Conservation (phyloP, 2,797 vertebrate genomes). For the Etheostoma nigrum region DNA sequence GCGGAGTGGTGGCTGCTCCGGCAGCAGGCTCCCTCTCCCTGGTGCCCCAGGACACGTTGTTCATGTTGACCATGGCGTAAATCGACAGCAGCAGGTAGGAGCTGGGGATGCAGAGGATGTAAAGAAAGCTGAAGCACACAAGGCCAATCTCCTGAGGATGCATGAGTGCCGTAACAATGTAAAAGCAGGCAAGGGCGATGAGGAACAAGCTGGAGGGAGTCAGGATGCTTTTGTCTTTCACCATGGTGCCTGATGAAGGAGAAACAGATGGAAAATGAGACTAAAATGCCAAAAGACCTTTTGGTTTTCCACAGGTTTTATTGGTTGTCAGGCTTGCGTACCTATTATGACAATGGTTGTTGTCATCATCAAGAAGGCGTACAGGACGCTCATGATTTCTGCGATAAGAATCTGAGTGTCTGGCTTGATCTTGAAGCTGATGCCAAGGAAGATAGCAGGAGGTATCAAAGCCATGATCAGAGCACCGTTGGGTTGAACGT, state of each 20-base stretch:
- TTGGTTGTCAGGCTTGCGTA: background rate
- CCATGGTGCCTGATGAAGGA: slow-evolving; percentile 66
- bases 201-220: slow-evolving; percentile 80
- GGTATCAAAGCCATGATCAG: slow-evolving; percentile 66
- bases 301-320: background rate
- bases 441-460: slow-evolving; percentile 62
- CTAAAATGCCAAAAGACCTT: background rate
- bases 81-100: slow-evolving; percentile 77
- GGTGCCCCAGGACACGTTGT: slow-evolving; percentile 84
- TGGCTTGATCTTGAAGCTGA: slow-evolving; percentile 78
- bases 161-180: slow-evolving; percentile 65
- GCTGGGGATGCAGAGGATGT: slow-evolving; percentile 76
- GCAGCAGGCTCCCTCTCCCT: slow-evolving; percentile 61
- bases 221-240: slow-evolving; percentile 68
- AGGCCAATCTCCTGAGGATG: slow-evolving; percentile 79
- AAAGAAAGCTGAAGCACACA: slow-evolving; percentile 70
- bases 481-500: slow-evolving; percentile 30
- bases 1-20: background rate
- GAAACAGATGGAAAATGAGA: background rate
- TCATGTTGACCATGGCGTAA: slow-evolving; percentile 82
- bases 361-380: slow-evolving; percentile 77
- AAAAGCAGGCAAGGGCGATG: slow-evolving; percentile 58
- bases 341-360: slow-evolving; percentile 6
- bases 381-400: slow-evolving; percentile 71
- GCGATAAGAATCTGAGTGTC: slow-evolving; percentile 78